A percentile compares a stretch with the other conserved stretches of the same genome.
phyloP scores from a whole-genome alignment of 2,113 vertebrate species.

The Plectropomus leopardus region DNA sequence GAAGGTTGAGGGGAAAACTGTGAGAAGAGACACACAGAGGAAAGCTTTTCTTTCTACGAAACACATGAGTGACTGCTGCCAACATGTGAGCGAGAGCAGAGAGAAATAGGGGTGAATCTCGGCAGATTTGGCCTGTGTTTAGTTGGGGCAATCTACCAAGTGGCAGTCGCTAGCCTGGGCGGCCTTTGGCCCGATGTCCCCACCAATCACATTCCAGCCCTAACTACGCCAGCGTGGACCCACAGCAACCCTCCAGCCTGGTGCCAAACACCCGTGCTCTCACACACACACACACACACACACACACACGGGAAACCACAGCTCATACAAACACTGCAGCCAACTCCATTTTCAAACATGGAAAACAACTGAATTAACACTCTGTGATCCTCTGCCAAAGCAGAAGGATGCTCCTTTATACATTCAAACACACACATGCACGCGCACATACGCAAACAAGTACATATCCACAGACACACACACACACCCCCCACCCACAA shows the following conservation, averaged over 20 bases:
- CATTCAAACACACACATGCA: conserved; percentile 64
- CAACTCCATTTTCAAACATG: conserved; percentile 80
- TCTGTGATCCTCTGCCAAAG: conserved; percentile 79
- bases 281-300: conserved; percentile 20
- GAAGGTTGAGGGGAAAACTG: conserved; percentile 30
- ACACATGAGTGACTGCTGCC: conserved; percentile 36
- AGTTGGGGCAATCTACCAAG: conserved; percentile 74
- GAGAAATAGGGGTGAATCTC: conserved; percentile 59
- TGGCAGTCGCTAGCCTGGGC: conserved; percentile 73
- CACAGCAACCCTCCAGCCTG: conserved; percentile 68
- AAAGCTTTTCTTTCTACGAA: conserved; percentile 28
- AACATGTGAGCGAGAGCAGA: conserved; percentile 36
- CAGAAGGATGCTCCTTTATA: conserved; percentile 75
- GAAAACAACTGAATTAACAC: conserved; percentile 82
- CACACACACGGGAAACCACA: conserved; percentile 33
- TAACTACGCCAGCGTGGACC: conserved; percentile 66
- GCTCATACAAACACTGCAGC: conserved; percentile 63
- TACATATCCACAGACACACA: conserved; percentile 1
- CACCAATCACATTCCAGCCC: conserved; percentile 76
- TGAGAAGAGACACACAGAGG: conserved; percentile 16
- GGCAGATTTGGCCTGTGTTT: conserved; percentile 74
- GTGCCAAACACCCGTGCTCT: conserved; percentile 64
- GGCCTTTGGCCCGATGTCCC: conserved; percentile 77
- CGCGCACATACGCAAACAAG: conserved; percentile 32
- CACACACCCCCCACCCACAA: no score